A percentile compares a stretch with the other conserved stretches of the same genome.
Conservation (phyloP, 2,797 vertebrate genomes). For the Xenopus petersii region DNA sequence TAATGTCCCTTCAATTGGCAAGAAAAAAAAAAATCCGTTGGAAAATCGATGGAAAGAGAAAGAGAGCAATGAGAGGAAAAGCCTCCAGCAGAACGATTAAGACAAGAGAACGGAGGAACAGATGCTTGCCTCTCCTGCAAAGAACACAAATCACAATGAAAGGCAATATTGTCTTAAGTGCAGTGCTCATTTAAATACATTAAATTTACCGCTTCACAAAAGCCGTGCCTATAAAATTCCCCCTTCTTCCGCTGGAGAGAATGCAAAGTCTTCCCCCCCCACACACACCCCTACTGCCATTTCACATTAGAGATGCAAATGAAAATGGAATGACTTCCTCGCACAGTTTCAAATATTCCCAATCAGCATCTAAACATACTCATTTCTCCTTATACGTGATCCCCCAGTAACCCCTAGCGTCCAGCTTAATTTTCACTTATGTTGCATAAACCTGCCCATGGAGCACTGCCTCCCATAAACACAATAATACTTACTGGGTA, state of each 20-base stretch:
- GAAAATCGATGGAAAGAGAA: conserved; percentile 39
- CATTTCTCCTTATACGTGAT: conserved; percentile 16
- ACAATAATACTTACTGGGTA: too few relatives aligned
- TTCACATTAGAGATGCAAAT: conserved; percentile 32
- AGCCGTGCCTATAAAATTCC: conserved; percentile 39
- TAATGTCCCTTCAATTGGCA: too few relatives aligned
- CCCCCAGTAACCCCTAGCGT: neutral
- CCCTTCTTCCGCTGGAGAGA: conserved; percentile 12
- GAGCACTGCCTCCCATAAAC: too few relatives aligned
- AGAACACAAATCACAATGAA: conserved; percentile 55
- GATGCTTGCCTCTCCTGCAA: conserved; percentile 52
- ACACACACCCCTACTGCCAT: conserved; percentile 17
- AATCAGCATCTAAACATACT: conserved; percentile 32
- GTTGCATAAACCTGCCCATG: too few relatives aligned
- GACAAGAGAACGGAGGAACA: conserved; percentile 49
- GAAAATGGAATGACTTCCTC: neutral
- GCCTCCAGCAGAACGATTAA: neutral
- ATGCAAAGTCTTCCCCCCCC: conserved; percentile 22
- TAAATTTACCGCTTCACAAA: conserved; percentile 52
- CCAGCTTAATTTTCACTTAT: neutral
- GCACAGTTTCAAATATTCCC: conserved; percentile 23
- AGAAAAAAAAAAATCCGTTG: too few relatives aligned
- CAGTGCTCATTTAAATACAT: conserved; percentile 54
- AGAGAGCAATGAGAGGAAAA: neutral
- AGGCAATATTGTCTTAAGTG: conserved; percentile 57